Conservation (phyloP, 2,113 vertebrate genomes). For the Tympanuchus pallidicinctus region DNA sequence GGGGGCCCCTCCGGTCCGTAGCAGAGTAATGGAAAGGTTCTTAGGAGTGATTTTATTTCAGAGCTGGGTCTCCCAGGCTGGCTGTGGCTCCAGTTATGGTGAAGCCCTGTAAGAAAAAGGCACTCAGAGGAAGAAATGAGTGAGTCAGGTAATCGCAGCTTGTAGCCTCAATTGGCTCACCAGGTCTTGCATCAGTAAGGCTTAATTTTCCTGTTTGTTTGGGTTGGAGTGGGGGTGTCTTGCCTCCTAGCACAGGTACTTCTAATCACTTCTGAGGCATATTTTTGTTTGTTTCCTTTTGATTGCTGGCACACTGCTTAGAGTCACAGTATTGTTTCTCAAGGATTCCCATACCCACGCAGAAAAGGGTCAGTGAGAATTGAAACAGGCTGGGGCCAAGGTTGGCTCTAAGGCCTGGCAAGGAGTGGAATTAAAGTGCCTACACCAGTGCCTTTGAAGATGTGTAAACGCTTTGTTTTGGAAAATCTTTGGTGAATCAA, state of each 20-base stretch:
- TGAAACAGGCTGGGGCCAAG: accelerated
- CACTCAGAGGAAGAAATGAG: neutral
- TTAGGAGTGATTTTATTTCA: neutral
- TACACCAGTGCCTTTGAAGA: accelerated
- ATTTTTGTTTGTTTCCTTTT: neutral
- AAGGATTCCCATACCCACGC: accelerated
- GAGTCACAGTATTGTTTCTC: neutral
- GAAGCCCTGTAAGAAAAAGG: neutral
- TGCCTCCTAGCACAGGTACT: neutral
- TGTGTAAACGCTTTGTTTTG: neutral
- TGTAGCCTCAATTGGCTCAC: neutral
- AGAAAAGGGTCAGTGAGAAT: neutral
- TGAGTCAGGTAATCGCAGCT: constrained; percentile 13
- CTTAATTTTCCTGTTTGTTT: neutral
- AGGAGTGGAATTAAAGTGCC: neutral
- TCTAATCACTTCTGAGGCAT: neutral
- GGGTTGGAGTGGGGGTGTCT: neutral
- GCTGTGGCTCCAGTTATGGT: neutral
- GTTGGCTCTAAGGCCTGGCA: neutral
- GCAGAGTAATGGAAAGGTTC: neutral
- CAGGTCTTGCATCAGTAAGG: neutral
- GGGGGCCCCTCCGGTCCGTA: neutral
- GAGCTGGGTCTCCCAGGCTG: neutral
- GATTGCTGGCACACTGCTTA: neutral
- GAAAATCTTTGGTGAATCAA: neutral